Conservation (phyloP, 2,113 vertebrate species). For the Athene cunicularia region DNA sequence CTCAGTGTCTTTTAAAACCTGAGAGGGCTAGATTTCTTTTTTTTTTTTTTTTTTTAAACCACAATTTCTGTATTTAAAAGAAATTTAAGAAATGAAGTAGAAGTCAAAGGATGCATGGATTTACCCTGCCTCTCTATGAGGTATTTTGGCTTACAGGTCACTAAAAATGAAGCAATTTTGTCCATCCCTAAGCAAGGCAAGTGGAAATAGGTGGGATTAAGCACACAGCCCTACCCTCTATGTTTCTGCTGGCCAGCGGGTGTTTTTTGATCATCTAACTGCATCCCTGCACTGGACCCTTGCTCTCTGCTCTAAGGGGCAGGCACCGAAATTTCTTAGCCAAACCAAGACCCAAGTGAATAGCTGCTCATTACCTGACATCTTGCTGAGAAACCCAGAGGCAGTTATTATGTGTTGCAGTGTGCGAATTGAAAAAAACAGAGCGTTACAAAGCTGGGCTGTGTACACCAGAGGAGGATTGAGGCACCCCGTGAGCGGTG, state of each 20-base stretch:
- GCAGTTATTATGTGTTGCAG: not conserved
- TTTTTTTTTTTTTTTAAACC: not conserved
- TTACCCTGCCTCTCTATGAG: not conserved
- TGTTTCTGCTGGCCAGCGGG: not conserved
- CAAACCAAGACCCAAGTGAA: not conserved
- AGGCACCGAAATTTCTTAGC: not conserved
- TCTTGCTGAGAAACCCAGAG: not conserved
- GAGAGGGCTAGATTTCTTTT: not conserved
- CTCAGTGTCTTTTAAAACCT: not conserved
- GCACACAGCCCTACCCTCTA: not conserved
- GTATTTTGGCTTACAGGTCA: not conserved
- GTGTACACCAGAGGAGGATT: not conserved
- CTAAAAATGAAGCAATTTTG: not conserved
- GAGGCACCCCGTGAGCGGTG: not conserved
- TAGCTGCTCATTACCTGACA: not conserved
- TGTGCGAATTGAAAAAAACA: not conserved
- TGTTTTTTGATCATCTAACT: not conserved
- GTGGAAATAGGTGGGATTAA: not conserved
- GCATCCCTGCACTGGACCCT: rapidly evolving
- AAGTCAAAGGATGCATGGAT: not conserved
- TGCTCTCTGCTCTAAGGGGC: not conserved
- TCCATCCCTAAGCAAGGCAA: not conserved
- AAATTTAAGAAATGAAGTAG: not conserved
- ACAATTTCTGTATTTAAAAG: not conserved
- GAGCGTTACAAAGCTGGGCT: not conserved